Conservation (phyloP, 1,140 invertebrate species). For the Homalodisca vitripennis region DNA sequence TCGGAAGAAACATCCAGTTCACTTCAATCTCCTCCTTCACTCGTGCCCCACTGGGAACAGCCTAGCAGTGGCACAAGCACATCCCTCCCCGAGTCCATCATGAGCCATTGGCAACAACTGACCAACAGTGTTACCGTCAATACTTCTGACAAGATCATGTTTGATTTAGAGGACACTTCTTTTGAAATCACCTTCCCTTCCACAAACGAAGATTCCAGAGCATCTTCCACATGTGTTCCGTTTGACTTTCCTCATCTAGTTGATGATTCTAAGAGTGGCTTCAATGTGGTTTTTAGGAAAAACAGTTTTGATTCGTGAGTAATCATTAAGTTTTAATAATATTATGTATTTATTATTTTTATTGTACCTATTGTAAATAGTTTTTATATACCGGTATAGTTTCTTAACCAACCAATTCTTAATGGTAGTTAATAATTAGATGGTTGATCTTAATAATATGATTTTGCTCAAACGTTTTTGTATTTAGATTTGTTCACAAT, state of each 20-base stretch:
- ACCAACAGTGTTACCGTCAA: background rate
- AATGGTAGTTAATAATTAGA: no score
- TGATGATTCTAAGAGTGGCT: slow-evolving; percentile 20
- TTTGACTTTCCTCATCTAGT: background rate
- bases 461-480: no score
- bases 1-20: background rate
- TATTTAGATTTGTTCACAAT: no score
- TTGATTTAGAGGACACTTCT: slow-evolving; percentile 12
- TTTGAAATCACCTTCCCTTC: background rate
- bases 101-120: slow-evolving; percentile 12
- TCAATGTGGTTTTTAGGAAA: background rate
- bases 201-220: slow-evolving; percentile 6
- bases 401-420: no score
- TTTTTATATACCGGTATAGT: no score
- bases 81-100: slow-evolving; percentile 1
- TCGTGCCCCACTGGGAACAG: slow-evolving; percentile 4
- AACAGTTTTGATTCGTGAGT: no score
- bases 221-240: slow-evolving; percentile 12
- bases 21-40: background rate
- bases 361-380: no score
- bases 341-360: no score
- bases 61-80: slow-evolving; percentile 5
- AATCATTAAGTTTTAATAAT: no score
- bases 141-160: slow-evolving; percentile 1
- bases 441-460: no score